Evolutionary conservation across 2,888 invertebrate genomes (phyloP), one percentile per base, ranked within the genome.

Genomic region (Oscheius sp.): DNA sequence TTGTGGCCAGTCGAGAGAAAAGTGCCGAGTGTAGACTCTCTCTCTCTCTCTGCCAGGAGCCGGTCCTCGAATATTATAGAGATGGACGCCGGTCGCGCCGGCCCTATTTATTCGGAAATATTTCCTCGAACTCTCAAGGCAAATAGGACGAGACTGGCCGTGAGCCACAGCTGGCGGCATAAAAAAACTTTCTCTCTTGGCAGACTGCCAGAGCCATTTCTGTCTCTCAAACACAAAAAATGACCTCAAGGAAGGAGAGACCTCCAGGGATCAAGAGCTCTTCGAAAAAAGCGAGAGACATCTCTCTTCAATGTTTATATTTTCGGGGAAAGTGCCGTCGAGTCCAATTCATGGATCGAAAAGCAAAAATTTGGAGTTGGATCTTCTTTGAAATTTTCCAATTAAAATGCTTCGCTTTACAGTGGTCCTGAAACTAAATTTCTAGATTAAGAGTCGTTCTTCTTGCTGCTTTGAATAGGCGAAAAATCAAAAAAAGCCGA

Each of bases 21-120:
- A n/a, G n/a, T 37, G 37, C 37, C 37, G 37, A 37, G 37, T n/a
- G n/a, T 15, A 37, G 8, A 37, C 37, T 37, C 37, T 37, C 8
- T 8, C 37, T 10, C 8, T 37, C 37, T 37, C 37, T 37, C 37
- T 10, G 37, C n/a, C n/a, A n/a, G n/a, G n/a, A n/a, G n/a, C n/a
- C n/a, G n/a, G n/a, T n/a, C n/a, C n/a, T n/a, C n/a, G n/a, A n/a
- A n/a, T n/a, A n/a, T n/a, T n/a, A n/a, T n/a, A n/a, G n/a, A n/a
- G n/a, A n/a, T n/a, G n/a, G 61, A 45, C 61, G 25, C 45, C 61
- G 42, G 61, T 55, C 34, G 55, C 23, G n/a, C n/a, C n/a, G n/a
- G n/a, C n/a, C 55, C 61, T 61, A 45, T 61, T 61, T 61, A 61
- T 61, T 61, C 61, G 64, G 34, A 64, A n/a, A 64, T 64, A 64